Base-by-base conservation (phyloP, 2,797 vertebrate species). In the Melanotaenia parkinsoni region DNA sequence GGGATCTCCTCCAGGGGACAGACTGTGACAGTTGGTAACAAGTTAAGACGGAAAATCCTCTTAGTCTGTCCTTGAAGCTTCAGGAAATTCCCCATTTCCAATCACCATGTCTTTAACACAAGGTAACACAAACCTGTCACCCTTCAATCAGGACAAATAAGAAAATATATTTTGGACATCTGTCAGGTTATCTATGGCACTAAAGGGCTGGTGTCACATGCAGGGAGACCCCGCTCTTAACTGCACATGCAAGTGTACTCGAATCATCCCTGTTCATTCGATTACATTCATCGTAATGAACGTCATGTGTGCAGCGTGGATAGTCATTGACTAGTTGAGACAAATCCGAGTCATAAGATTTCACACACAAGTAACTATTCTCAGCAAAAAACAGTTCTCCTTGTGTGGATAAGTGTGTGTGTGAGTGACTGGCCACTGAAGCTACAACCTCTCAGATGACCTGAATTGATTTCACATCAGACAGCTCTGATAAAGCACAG, bases 11-110 rank as follows among this genome's bases (percentile, higher is more conserved):
- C 63, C 91, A 93, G 89, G 82, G 91, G 85, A 82, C 81, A 76
- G 77, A 82, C 71, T 87, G 81, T 90, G 87, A 87, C 88, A 92
- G 88, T 85, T 81, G 70, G 68, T 58, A 60, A 85, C 72, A 82
- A 51, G 30, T 80, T 85, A 89, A 91, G 88, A 91, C 87, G 88
- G 88, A 91, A 93, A 92, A 93, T 91, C 93, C 87, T 92, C 90
- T 93, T 89, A 89, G 62, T 40, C 12, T 22, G 16, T 59, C 61
- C 38, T 56, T 51, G 45, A 66, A 51, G 66, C 59, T 69, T 32
- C 22, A 30, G 58, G 69, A 53, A 72, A 30, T 82, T 74, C 70
- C 61, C 58, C 50, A 64, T 75, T 83, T 30, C 66, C 43, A 59
- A 51, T 61, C 30, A 6, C 47, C 14, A 18, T 64, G 61, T 64